Evolutionary conservation across 2,888 invertebrate species (phyloP), one percentile per base, ranked within the genome.

Genomic region (Chesias legatella): DNA sequence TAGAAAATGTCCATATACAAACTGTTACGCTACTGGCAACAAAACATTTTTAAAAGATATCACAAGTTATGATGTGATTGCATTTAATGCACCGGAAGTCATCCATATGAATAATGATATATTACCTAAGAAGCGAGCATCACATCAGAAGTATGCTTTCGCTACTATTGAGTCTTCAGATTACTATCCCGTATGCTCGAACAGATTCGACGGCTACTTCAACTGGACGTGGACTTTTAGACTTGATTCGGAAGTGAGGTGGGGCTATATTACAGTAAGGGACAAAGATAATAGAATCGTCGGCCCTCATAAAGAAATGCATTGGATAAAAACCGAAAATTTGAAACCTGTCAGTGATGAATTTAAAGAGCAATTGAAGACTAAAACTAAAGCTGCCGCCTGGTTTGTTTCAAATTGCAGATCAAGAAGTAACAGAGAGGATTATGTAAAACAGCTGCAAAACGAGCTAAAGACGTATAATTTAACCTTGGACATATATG

Each of bases 141-240:
- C 56, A 0, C 53, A 67, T 30, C 84, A 84, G 45, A 81, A 79
- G 44, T 84, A 72, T 30, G 73, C 67, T 0, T 81, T 80, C 42
- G 73, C 69, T 0, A 72, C 60, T 7, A 74, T 72, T 31, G 83
- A 84, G 53, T 79, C 84, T 1, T 54, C 79, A 9, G 60, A 61
- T 1, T 60, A 78, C 25, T 81, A 78, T 46, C 75, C 78, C 0
- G 27, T 71, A 0, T 81, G 82, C 43, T 43, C 58, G 0, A 34
- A 61, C 1, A 42, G 45, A 9, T 67, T 67, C 6, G 59, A 84
- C 17, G 58, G 58, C 8, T 81, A 58, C 34, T 84, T 84, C 40
- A 84, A 84, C 25, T 83, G 81, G 83, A 82, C 83, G 1, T 83
- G 79, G 80, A 81, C 83, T 0, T 84, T 73, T 25, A 70, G 52